These are phyloP conservation scores for Brachionichthys hirsutus DNA, from an alignment of 2,113 vertebrate species.

Conservation along the genomic window DNA sequence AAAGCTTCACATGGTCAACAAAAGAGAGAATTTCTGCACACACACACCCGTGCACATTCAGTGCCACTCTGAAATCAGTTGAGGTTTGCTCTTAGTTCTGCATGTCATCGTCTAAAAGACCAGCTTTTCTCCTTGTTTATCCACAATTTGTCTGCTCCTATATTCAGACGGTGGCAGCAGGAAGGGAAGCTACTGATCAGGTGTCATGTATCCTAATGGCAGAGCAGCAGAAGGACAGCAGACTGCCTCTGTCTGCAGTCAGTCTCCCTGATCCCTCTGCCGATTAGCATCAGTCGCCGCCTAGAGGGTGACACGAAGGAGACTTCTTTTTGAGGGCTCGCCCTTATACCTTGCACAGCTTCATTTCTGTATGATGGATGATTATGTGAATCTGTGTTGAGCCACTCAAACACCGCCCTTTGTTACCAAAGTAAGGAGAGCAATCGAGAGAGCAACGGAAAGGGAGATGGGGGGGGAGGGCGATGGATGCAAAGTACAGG, in stretches of 20 bases:
- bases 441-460: conserved; percentile 11
- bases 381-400: conserved; percentile 35
- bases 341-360: conserved; percentile 28
- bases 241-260: conserved; percentile 43
- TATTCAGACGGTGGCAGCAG: conserved; percentile 7
- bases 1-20: conserved; percentile 32
- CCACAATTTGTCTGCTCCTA: conserved; percentile 18
- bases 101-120: conserved; percentile 17
- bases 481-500: conserved; percentile 22
- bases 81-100: neutral
- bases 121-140: conserved; percentile 25
- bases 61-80: neutral
- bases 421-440: conserved; percentile 54
- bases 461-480: conserved; percentile 21
- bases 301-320: conserved; percentile 36
- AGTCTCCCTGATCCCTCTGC: conserved; percentile 32
- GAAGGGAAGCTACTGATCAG: conserved; percentile 22
- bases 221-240: conserved; percentile 53
- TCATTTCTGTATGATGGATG: conserved; percentile 48
- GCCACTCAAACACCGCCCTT: conserved; percentile 51
- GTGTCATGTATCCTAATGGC: conserved; percentile 46
- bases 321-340: conserved; percentile 35
- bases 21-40: conserved; percentile 2
- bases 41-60: neutral
- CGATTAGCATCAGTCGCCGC: conserved; percentile 48